Percentiles rank a stretch among this genome's conserved stretches.
phyloP scores from a whole-genome alignment of 1,140 invertebrate genomes.

The Penaeus chinensis region DNA sequence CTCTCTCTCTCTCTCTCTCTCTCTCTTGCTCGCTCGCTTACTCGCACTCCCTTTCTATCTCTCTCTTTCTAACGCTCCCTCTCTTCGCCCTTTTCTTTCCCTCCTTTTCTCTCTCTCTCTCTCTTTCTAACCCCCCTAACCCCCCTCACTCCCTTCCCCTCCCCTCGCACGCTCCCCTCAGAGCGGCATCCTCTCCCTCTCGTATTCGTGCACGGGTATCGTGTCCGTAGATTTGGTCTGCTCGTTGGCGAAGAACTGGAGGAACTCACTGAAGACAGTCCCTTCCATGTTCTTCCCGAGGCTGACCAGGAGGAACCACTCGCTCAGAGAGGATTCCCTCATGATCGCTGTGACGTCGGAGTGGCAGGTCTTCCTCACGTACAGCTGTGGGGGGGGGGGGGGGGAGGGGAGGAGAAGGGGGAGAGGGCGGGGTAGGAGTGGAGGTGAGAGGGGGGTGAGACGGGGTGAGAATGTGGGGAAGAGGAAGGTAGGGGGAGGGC shows the following conservation, averaged over 20 bases:
- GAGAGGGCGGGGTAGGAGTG: too few relatives aligned
- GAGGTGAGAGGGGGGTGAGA: too few relatives aligned
- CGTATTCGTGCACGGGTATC: not conserved
- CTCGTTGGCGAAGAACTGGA: slow-evolving; percentile 39
- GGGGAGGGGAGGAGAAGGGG: too few relatives aligned
- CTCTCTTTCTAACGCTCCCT: too few relatives aligned
- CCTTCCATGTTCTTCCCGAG: slow-evolving; percentile 63
- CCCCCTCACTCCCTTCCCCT: slow-evolving; percentile 3
- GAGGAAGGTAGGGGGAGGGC: too few relatives aligned
- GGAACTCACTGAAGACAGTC: slow-evolving; percentile 64
- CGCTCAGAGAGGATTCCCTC: slow-evolving; percentile 59
- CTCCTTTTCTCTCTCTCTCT: not conserved
- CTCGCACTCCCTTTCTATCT: too few relatives aligned
- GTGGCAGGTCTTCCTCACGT: not conserved
- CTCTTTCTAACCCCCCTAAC: not conserved
- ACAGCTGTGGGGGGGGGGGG: not conserved
- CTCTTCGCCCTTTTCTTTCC: too few relatives aligned
- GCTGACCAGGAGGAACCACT: slow-evolving; percentile 67
- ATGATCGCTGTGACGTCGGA: slow-evolving; percentile 15
- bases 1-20: too few relatives aligned
- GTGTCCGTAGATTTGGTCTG: not conserved
- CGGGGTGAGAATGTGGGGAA: too few relatives aligned
- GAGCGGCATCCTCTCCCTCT: not conserved
- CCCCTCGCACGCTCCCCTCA: not conserved
- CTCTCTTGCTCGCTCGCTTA: not conserved